phyloP scores from a whole-genome alignment of 2,797 vertebrate genomes.

The Sebastes vulpes region DNA sequence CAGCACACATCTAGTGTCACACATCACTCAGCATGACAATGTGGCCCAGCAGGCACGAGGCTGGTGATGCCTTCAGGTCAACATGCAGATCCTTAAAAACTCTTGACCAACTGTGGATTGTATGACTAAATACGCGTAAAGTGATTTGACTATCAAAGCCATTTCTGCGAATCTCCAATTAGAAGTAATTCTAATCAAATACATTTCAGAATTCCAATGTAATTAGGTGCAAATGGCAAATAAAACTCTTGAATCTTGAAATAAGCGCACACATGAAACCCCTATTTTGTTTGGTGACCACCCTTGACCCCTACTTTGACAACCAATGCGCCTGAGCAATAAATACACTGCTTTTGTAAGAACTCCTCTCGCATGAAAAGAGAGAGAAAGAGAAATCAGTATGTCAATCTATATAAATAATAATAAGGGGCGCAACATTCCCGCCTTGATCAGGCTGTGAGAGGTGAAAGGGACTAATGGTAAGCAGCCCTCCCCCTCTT shows the following conservation, averaged over 20 bases:
- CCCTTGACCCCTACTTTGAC: background rate
- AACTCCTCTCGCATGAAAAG: conserved; percentile 13
- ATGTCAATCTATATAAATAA: conserved; percentile 30
- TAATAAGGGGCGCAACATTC: background rate
- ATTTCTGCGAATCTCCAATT: background rate
- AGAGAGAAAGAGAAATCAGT: background rate
- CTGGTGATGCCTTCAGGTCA: conserved; percentile 33
- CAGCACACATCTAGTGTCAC: conserved; percentile 57
- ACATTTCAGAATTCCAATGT: too few species aligned
- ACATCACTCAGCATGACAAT: conserved; percentile 65
- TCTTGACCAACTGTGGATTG: background rate
- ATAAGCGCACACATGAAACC: background rate
- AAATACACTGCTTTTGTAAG: conserved; percentile 8
- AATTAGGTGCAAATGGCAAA: too few species aligned
- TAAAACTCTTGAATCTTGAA: too few species aligned
- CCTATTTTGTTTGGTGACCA: background rate
- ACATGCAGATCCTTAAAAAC: background rate
- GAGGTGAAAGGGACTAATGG: background rate
- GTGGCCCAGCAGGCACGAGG: conserved; percentile 37
- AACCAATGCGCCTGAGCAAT: background rate
- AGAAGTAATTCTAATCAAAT: background rate
- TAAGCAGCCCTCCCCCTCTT: conserved; percentile 37
- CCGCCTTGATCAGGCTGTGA: background rate
- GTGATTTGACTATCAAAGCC: background rate
- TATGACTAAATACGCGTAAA: background rate